phyloP scores from a whole-genome alignment of 2,113 vertebrate species.

The Brachyistius frenatus region DNA sequence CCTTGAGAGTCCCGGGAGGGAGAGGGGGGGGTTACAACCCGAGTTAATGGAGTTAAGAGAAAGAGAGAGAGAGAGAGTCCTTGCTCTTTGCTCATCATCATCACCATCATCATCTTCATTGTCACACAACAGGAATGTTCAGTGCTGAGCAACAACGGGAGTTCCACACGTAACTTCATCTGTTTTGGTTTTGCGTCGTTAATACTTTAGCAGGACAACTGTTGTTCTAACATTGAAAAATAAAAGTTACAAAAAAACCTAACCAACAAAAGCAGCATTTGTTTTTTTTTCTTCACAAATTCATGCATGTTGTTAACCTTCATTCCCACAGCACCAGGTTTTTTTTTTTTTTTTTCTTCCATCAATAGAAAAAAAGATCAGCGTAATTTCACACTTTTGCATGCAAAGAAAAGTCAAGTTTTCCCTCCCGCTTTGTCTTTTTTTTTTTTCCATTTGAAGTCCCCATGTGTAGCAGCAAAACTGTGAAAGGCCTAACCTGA shows the following conservation, averaged over 20 bases:
- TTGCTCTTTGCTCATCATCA: slow-evolving; percentile 65
- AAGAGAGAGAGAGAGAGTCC: slow-evolving; percentile 59
- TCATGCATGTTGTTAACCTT: slow-evolving; percentile 85
- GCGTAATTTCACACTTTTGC: slow-evolving; percentile 82
- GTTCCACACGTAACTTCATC: slow-evolving; percentile 73
- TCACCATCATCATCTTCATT: slow-evolving; percentile 62
- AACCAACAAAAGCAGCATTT: slow-evolving; percentile 80
- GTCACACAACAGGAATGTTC: slow-evolving; percentile 82
- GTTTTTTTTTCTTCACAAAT: slow-evolving; percentile 80
- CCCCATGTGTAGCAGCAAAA: slow-evolving; percentile 82
- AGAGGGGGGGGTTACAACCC: slow-evolving; percentile 35
- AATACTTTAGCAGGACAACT: slow-evolving; percentile 72
- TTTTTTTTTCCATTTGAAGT: slow-evolving; percentile 31
- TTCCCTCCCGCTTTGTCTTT: slow-evolving; percentile 4
- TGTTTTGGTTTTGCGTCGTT: slow-evolving; percentile 77
- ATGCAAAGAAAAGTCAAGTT: slow-evolving; percentile 82
- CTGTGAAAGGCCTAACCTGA: slow-evolving; percentile 84
- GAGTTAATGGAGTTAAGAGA: slow-evolving; percentile 36
- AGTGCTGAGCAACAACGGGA: slow-evolving; percentile 69
- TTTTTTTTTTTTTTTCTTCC: slow-evolving; percentile 67
- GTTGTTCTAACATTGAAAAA: slow-evolving; percentile 71
- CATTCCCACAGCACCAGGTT: slow-evolving; percentile 78
- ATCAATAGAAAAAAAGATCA: slow-evolving; percentile 74
- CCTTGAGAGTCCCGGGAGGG: slow-evolving; percentile 45
- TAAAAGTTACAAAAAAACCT: slow-evolving; percentile 67